Base-by-base conservation (phyloP, 2,888 invertebrate species). In the Tetanocera ferruginea region DNA sequence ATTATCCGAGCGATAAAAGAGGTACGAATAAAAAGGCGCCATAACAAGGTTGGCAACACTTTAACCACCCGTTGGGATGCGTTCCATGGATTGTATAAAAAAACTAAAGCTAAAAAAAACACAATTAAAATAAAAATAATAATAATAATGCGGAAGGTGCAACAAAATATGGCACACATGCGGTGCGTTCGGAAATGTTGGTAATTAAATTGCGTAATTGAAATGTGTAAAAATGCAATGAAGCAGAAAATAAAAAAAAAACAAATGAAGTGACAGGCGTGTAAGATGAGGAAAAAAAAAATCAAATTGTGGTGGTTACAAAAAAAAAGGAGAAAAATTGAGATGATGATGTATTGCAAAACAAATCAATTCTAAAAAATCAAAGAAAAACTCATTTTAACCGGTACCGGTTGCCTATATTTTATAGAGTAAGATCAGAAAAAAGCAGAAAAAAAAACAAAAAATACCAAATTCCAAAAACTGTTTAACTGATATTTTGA, bases 41-140 rank as follows among this genome's bases (percentile, higher is more conserved):
- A n/a, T 23, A 11, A 37, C 28, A 34, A 31, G 67, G 71, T 64
- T 78, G 78, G 78, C 78, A 78, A 78, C 78, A 76, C 78, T 67
- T 66, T 34, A 34, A 66, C 76, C 78, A 52, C 75, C 78, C 76
- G 76, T 72, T 70, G 76, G 23, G 72, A 71, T 52, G 76, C 78
- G 72, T 55, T 72, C 69, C 11, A 17, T 31, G 19, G 69, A 28
- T 34, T 17, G 52, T 60, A 25, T 60, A 17, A 60, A 17, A 11
- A 1, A 43, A 14, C 11, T 11, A 11, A 43, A 14, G 43, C 11
- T 11, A 43, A 43, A 43, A 11, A 43, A 43, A 43, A 11, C 3
- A 43, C 43, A 43, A 43, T 43, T 43, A 43, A 43, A 43, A 43
- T 17, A 49, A 51, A 51, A 51, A 69, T 69, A 25, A 43, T 43